Percentiles rank a stretch among this genome's conserved stretches.
phyloP scores from a whole-genome alignment of 2,888 invertebrate genomes.

The Apomyelois bistriatella region DNA sequence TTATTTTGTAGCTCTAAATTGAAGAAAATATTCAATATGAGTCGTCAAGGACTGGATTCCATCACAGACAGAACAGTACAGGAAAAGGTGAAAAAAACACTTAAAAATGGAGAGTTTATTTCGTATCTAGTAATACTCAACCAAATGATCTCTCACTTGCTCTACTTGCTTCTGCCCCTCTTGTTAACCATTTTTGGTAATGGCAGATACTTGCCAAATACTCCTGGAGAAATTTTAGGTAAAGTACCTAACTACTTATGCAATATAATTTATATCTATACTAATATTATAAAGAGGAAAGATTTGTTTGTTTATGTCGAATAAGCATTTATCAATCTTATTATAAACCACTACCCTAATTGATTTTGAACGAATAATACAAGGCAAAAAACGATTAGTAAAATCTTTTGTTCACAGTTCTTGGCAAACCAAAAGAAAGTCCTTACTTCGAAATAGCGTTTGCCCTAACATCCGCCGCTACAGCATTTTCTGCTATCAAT shows the following conservation, averaged over 20 bases:
- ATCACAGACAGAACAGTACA: conserved; percentile 33
- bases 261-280: background rate
- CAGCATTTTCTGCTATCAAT: conserved; percentile 50
- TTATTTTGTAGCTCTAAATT: conserved; percentile 27
- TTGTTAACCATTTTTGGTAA: conserved; percentile 41
- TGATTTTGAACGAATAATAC: too few relatives aligned
- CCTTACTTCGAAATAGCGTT: conserved; percentile 49
- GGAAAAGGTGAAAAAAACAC: conserved; percentile 29
- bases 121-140: conserved; percentile 47
- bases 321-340: too few relatives aligned
- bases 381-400: too few relatives aligned
- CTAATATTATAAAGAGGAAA: too few relatives aligned
- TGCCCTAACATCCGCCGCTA: conserved; percentile 36
- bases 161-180: conserved; percentile 45
- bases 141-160: conserved; percentile 37
- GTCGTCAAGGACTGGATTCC: conserved; percentile 36
- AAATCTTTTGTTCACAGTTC: conserved; percentile 36
- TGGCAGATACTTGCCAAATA: conserved; percentile 45
- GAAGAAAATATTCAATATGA: conserved; percentile 38
- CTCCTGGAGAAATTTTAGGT: conserved; percentile 51
- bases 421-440: conserved; percentile 45
- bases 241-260: conserved; percentile 20
- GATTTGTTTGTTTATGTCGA: too few relatives aligned
- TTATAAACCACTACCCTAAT: too few relatives aligned
- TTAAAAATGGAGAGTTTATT: conserved; percentile 35